A percentile compares a stretch with the other conserved stretches of the same genome.
These are phyloP conservation scores for Rhadina sibilatrix DNA, from an alignment of 2,113 vertebrate genomes.

Conservation along the genomic window DNA sequence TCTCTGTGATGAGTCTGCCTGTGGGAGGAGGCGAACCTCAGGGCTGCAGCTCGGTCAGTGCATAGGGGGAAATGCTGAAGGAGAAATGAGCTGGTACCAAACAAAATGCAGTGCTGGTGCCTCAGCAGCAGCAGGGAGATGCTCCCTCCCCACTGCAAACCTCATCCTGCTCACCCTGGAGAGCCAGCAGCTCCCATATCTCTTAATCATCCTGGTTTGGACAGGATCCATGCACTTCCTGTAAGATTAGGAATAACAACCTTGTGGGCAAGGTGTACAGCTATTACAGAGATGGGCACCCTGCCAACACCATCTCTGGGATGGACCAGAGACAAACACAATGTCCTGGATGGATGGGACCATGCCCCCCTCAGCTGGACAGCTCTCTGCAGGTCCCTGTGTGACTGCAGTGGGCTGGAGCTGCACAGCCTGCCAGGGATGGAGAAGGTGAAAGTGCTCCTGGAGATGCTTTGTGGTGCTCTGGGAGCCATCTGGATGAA, in stretches of 20 bases:
- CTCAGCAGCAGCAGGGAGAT: neutral
- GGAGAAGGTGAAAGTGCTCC: neutral
- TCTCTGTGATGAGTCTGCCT: neutral
- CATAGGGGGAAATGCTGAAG: neutral
- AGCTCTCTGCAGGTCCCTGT: neutral
- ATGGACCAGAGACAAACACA: neutral
- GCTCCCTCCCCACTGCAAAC: neutral
- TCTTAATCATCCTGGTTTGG: neutral
- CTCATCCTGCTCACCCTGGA: neutral
- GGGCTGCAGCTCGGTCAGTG: neutral
- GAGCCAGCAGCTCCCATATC: neutral
- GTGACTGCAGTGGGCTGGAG: neutral
- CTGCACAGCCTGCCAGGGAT: neutral
- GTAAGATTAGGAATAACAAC: neutral
- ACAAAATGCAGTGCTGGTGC: neutral
- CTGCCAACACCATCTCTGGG: neutral
- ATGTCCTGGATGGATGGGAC: neutral
- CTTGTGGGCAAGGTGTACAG: accelerated
- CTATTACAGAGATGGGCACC: neutral
- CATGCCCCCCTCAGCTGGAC: neutral
- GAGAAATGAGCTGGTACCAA: neutral
- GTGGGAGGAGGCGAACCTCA: neutral
- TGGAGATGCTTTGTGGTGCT: neutral
- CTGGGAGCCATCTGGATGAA: neutral
- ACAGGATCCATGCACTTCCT: neutral